Base-by-base conservation (phyloP, 2,888 invertebrate genomes). In the Calephelis perditalis region DNA sequence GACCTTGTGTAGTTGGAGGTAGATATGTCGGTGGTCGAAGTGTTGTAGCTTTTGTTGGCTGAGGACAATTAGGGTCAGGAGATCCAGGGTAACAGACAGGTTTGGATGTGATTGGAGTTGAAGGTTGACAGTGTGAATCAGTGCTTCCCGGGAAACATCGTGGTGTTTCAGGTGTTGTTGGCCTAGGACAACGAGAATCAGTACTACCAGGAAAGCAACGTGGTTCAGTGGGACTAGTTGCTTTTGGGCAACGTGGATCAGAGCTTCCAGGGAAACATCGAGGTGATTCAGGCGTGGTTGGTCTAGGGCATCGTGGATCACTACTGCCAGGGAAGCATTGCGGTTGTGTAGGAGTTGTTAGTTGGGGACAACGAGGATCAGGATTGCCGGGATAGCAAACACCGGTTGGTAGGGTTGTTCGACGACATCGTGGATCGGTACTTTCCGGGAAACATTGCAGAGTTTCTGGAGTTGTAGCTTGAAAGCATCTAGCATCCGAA, bases 221-320 rank as follows among this genome's bases (percentile, higher is more conserved):
- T 15, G 68, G 63, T n/a, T 58, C 63, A 1, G 26, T 26, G 26
- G 68, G 62, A 0, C 70, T 70, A 2, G 68, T 65, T 9, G 67
- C 65, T 9, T 58, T 57, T 0, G 67, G 70, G 60, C 75, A 76
- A 5, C 73, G 59, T 0, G 74, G 73, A 62, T 84, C 79, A 0
- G 55, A 63, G 4, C 78, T 76, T 9, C 80, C 82, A 1, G 63
- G 83, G 58, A 71, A 85, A 56, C 84, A 84, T 5, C 68, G 68
- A 0, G 77, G 76, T n/a, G 67, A 72, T 67, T 65, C 74, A 66
- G 65, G 76, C 52, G 65, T 79, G 66, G 71, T 64, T 56, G 65
- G 75, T 9, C 60, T n/a, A 59, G 68, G 67, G 36, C 68, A 68
- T 46, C 67, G 70, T 5, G 70, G 68, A 58, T 74, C 67, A 5